Percentiles rank a stretch among this genome's conserved stretches.
Conservation (phyloP, 2,113 vertebrate species). For the Pao palembangensis region DNA sequence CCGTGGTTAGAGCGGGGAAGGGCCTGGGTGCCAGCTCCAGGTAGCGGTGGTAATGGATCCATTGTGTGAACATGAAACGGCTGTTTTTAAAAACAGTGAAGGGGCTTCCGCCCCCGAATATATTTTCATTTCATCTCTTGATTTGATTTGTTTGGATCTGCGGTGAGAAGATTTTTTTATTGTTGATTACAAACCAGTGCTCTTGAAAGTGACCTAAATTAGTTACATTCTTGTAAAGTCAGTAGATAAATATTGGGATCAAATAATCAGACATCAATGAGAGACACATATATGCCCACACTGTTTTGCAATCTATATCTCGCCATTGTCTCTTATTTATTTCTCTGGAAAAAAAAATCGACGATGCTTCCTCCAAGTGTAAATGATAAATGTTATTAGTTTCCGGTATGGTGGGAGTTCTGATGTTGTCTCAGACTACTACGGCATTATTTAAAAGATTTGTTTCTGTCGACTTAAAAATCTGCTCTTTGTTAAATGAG, state of each 20-base stretch:
- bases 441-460: conserved; percentile 30
- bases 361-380: conserved; percentile 13
- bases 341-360: neutral
- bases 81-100: conserved; percentile 43
- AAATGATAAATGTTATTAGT: conserved; percentile 54
- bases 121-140: conserved; percentile 30
- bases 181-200: conserved; percentile 27
- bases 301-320: conserved; percentile 25
- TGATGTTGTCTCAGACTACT: conserved; percentile 30
- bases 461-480: conserved; percentile 8
- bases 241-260: conserved; percentile 33
- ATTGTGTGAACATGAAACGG: conserved; percentile 65
- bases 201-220: conserved; percentile 33
- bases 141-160: conserved; percentile 48
- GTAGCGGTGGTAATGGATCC: conserved; percentile 51
- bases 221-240: conserved; percentile 32
- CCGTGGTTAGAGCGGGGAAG: conserved; percentile 37
- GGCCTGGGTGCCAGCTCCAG: conserved; percentile 64
- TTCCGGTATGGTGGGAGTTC: conserved; percentile 32
- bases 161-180: conserved; percentile 44
- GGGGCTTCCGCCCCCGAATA: conserved; percentile 27
- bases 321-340: neutral
- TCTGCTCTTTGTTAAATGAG: neutral
- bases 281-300: conserved; percentile 18
- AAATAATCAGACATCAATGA: conserved; percentile 34